Evolutionary conservation across 2,888 invertebrate species (phyloP).

Genomic region (Papilio demoleus): DNA sequence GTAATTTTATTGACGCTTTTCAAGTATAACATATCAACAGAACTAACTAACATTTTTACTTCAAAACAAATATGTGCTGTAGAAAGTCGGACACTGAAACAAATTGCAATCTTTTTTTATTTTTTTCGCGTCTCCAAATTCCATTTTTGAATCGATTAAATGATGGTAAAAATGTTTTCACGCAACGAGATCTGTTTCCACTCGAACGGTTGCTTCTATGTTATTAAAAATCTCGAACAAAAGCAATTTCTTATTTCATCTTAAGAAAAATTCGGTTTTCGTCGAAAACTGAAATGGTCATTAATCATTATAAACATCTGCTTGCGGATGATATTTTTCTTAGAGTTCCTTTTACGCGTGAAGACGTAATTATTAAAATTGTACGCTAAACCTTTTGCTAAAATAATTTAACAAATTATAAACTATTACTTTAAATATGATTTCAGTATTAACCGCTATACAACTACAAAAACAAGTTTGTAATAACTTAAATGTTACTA

Average conservation of each 20-base stretch:
- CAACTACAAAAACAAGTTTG: not conserved
- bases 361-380: not conserved
- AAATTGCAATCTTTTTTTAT: not conserved
- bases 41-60: no score
- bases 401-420: no score
- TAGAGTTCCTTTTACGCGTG: not conserved
- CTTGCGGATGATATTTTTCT: constrained; percentile 3
- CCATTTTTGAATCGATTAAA: not conserved
- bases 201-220: not conserved
- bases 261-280: constrained; percentile 1
- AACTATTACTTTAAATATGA: no score
- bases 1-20: no score
- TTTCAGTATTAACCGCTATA: no score
- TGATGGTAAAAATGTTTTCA: not conserved
- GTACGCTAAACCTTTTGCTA: not conserved
- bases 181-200: not conserved
- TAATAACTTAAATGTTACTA: not conserved
- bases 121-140: not conserved
- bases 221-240: constrained; percentile 15
- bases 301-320: constrained; percentile 15
- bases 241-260: constrained; percentile 11
- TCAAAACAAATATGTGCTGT: no score
- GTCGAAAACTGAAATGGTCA: constrained; percentile 12
- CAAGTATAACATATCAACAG: no score
- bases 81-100: no score